phyloP scores from a whole-genome alignment of 1,140 invertebrate species.

The Orchesella cincta region DNA sequence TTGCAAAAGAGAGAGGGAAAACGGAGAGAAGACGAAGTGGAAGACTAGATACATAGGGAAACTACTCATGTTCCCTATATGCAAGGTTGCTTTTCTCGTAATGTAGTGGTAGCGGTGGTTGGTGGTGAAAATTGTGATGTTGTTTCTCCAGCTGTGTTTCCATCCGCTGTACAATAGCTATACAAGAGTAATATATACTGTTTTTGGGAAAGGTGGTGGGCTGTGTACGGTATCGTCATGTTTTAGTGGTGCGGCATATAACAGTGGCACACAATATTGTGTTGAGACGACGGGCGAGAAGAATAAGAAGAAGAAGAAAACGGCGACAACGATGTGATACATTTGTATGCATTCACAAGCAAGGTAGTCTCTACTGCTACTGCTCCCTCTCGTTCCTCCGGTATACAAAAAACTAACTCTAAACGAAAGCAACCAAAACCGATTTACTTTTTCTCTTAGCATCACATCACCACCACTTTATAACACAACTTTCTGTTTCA shows the following conservation, averaged over 20 bases:
- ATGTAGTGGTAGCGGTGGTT: constrained; percentile 13
- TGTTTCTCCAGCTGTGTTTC: constrained; percentile 14
- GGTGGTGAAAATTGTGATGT: constrained; percentile 28
- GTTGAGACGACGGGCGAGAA: background rate
- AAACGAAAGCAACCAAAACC: too few species aligned
- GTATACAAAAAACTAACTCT: too few species aligned
- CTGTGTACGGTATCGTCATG: background rate
- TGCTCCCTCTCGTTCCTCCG: background rate
- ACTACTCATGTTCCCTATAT: background rate
- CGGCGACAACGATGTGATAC: background rate
- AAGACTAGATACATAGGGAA: too few species aligned
- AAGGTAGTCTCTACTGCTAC: background rate
- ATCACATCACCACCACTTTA: too few species aligned
- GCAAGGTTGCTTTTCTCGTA: background rate
- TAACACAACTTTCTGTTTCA: too few species aligned
- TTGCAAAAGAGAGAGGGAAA: too few species aligned
- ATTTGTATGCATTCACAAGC: constrained; percentile 12
- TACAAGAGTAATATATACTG: background rate
- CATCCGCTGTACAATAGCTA: background rate
- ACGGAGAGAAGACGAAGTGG: too few species aligned
- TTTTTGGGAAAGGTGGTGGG: background rate
- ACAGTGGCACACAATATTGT: background rate
- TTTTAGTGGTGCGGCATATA: background rate
- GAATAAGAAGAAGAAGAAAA: background rate
- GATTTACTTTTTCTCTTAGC: too few species aligned